A percentile compares a stretch with the other conserved stretches of the same genome.
phyloP scores from a whole-genome alignment of 2,797 vertebrate genomes.

The Telmatherina bonti region DNA sequence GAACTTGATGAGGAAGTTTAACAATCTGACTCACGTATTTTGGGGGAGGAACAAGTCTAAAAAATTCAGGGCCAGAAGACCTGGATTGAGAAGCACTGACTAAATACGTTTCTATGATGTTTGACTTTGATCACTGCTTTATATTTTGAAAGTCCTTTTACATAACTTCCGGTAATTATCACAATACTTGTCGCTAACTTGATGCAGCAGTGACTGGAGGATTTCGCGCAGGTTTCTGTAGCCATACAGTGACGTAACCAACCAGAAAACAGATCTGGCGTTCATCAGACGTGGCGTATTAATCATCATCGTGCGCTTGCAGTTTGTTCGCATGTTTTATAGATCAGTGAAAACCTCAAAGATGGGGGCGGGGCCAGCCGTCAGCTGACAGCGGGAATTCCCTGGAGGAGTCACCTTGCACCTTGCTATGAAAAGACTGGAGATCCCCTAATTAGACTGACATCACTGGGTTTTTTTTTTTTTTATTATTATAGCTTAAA shows the following conservation, averaged over 20 bases:
- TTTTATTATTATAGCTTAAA: too few species aligned
- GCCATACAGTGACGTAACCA: conserved; percentile 68
- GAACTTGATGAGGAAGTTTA: too few species aligned
- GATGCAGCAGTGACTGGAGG: background rate
- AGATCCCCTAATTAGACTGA: conserved; percentile 2
- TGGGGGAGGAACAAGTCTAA: too few species aligned
- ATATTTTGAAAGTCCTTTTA: conserved; percentile 26
- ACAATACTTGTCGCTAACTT: fast-evolving
- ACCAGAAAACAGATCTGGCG: background rate
- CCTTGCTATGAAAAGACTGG: background rate
- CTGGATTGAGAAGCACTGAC: too few species aligned
- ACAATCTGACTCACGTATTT: too few species aligned
- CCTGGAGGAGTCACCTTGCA: conserved; percentile 51
- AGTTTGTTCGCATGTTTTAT: conserved; percentile 12
- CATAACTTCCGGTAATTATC: background rate
- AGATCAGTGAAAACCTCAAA: background rate
- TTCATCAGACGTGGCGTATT: background rate
- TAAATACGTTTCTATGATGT: too few species aligned
- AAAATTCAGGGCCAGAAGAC: too few species aligned
- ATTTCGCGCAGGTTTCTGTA: conserved; percentile 45
- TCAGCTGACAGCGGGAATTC: conserved; percentile 53
- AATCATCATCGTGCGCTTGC: background rate
- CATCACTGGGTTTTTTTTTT: too few species aligned
- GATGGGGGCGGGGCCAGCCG: conserved; percentile 1
- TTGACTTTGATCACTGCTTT: background rate